Evolutionary conservation across 2,113 vertebrate species (phyloP).

Genomic region (Chauna torquata): DNA sequence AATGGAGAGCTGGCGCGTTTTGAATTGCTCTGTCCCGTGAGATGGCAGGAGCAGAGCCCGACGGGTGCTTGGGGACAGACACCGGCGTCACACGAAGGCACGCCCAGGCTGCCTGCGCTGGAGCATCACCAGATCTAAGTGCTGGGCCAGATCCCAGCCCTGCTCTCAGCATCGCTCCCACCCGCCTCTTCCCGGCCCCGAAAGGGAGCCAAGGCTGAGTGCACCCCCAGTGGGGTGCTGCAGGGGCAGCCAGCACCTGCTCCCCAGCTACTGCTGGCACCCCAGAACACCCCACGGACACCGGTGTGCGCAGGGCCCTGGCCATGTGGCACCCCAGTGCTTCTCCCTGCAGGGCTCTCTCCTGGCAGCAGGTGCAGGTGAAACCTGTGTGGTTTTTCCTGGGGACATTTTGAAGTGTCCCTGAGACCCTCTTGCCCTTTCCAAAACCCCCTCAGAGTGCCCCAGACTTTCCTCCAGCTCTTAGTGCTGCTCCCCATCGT

Average conservation of each 20-base stretch:
- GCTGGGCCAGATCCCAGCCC: no score
- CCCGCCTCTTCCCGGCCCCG: no score
- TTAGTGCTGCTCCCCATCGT: neutral
- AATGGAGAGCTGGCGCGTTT: neutral
- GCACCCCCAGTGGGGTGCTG: no score
- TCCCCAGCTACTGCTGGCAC: neutral
- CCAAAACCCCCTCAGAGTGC: neutral
- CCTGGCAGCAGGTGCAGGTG: neutral
- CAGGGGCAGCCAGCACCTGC: no score
- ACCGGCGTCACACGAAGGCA: neutral
- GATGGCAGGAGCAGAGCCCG: neutral
- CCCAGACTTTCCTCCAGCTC: neutral
- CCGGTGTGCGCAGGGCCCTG: neutral
- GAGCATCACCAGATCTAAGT: no score
- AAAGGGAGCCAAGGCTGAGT: no score
- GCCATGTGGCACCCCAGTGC: fast-evolving
- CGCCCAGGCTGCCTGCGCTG: no score
- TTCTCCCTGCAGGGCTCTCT: neutral
- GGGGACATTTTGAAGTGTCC: neutral
- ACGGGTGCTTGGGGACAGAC: neutral
- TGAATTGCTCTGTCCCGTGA: neutral
- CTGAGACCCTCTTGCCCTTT: neutral
- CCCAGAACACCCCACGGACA: neutral
- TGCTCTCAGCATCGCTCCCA: no score
- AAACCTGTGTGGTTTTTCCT: fast-evolving